Conservation (phyloP, 2,797 vertebrate genomes). For the Anguilla megastoma region DNA sequence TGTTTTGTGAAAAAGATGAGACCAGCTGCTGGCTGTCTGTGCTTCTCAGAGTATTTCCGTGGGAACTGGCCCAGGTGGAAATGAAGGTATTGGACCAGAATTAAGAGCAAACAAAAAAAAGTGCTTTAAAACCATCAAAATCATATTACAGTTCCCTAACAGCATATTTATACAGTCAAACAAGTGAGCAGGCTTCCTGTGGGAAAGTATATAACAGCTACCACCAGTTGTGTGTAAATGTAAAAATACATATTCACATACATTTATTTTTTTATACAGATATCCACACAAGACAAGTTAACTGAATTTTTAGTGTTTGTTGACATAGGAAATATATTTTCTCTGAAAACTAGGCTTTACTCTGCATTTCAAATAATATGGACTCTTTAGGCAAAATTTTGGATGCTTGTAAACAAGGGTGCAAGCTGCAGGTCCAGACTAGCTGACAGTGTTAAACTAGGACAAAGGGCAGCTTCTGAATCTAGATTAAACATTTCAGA, state of each 20-base stretch:
- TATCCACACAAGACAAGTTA: neutral
- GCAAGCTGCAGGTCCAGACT: conserved; percentile 37
- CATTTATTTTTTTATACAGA: neutral
- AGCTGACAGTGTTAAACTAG: neutral
- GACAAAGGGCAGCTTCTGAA: conserved; percentile 28
- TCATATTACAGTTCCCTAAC: conserved; percentile 53
- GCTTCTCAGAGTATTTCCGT: neutral
- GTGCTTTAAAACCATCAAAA: conserved; percentile 66
- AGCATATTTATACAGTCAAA: conserved; percentile 67
- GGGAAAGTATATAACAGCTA: neutral
- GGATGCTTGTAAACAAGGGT: conserved; percentile 52
- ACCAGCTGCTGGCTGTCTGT: neutral
- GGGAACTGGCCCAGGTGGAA: conserved; percentile 38
- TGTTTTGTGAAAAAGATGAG: neutral
- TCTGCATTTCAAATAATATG: conserved; percentile 34
- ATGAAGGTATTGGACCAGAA: conserved; percentile 55
- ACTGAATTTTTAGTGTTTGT: conserved; percentile 28
- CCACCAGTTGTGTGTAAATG: neutral
- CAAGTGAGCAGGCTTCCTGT: conserved; percentile 16
- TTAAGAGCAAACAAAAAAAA: conserved; percentile 64
- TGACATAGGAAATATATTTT: conserved; percentile 27
- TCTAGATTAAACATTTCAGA: neutral
- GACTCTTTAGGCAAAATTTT: conserved; percentile 31
- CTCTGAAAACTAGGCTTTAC: conserved; percentile 5
- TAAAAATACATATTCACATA: neutral